Evolutionary conservation across 2,888 invertebrate genomes (phyloP), one percentile per base, ranked within the genome.

Genomic region (Coleophora deauratella): DNA sequence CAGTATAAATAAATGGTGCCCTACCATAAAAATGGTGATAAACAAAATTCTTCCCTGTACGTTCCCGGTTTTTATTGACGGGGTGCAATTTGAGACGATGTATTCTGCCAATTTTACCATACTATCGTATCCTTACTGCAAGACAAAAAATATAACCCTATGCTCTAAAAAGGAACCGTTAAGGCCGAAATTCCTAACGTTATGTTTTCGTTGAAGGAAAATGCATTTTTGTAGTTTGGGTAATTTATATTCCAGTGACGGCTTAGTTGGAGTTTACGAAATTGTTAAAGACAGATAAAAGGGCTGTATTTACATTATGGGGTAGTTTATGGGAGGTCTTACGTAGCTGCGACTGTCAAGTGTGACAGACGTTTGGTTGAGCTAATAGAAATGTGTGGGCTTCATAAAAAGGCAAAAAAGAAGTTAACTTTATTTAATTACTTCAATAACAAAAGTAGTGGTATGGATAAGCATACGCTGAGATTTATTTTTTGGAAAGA

Each of bases 221-320:
- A 21, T 4, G 21, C 21, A 21, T 21, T 21, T 21, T 21, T 21
- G 21, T 21, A 4, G 21, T 21, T 21, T 21, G 21, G 51, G 73
- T 80, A 76, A 81, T 82, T 82, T 82, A 81, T 84, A 79, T 80
- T 72, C 78, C 71, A 70, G 69, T 72, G 77, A 81, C 72, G 79
- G 74, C 71, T 80, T 79, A 76, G 76, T 78, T 72, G 67, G 80
- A 79, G 77, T 78, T 80, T 78, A 81, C 78, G 74, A 80, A 84
- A 82, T 84, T 81, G 81, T 84, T 82, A 80, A 81, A 79, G 81
- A 81, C 74, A 80, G 81, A 82, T 82, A 78, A 81, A 80, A 76
- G 77, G 67, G 69, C 71, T 76, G 75, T 82, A 79, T 81, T 82
- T 80, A 78, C 75, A 75, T 72, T 73, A 71, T 72, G 71, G 72